Evolutionary conservation across 2,113 vertebrate species (phyloP).

Genomic region (Peromyscus californicus): DNA sequence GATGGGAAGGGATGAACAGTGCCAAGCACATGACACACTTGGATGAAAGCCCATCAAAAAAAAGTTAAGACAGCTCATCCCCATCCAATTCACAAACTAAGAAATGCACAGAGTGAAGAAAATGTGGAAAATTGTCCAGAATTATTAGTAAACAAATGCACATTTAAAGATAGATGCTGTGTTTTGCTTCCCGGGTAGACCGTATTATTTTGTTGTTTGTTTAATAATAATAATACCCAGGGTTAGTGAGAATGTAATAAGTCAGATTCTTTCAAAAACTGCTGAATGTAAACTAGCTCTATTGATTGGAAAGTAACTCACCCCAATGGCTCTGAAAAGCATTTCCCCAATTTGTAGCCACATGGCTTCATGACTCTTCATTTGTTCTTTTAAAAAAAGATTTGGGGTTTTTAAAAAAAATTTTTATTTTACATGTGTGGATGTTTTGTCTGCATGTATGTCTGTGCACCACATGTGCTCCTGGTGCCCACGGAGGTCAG

Average conservation of each 20-base stretch:
- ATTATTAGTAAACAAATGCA: not conserved
- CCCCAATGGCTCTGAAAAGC: not conserved
- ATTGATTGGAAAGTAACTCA: not conserved
- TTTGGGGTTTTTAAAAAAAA: no score
- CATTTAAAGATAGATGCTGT: not conserved
- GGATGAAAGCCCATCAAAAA: not conserved
- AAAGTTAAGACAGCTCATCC: not conserved
- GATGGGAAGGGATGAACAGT: rapidly evolving
- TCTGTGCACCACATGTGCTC: not conserved
- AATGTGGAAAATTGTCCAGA: not conserved
- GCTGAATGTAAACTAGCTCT: not conserved
- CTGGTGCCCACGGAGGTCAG: not conserved
- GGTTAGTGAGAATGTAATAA: not conserved
- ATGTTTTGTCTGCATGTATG: not conserved
- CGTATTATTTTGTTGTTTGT: not conserved
- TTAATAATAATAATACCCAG: not conserved
- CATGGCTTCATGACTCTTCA: not conserved
- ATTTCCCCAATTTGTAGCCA: not conserved
- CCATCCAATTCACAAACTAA: not conserved
- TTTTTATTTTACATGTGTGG: not conserved
- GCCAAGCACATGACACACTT: rapidly evolving
- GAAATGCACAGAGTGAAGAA: not conserved
- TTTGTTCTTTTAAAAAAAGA: not conserved
- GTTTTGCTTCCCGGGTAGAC: not conserved
- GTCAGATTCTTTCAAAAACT: not conserved